Evolutionary conservation across 2,113 vertebrate species (phyloP), one percentile per base, ranked within the genome.

Genomic region (Thamnophis sirtalis): DNA sequence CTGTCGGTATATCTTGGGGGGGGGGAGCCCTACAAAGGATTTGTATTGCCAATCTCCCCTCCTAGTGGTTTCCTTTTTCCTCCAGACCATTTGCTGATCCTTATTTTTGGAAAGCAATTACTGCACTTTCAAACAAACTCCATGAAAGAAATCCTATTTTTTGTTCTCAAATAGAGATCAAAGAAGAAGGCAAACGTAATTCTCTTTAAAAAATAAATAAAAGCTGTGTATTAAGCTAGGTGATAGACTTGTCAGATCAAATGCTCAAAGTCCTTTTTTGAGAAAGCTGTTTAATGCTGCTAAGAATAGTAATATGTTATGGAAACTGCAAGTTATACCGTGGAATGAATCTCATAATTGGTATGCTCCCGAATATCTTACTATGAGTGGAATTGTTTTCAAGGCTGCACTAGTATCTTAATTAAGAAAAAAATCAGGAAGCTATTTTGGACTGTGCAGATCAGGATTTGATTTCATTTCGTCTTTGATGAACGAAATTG

Each of bases 71-170:
- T 97, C 94, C 91, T 95, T 95, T 95, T 94, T 95, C 96, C 96
- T 94, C 94, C 94, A 95, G 95, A 97, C 92, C 89, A 96, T 97
- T 96, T 96, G 55, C 84, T 96, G 0, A 92, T 91, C 93, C 87
- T 94, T 87, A 97, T 97, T 97, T 97, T 96, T 97, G 97, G 97
- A 97, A 95, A 96, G 97, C 3, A 95, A 97, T 96, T 98, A 96
- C 95, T 95, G 94, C 95, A 97, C 96, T 96, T 97, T 97, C 96
- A 98, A 97, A 97, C 96, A 96, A 97, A 97, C 96, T 96, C 95
- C 28, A 68, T 68, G 94, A 94, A 96, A 96, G 94, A 94, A 49
- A 91, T 87, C 22, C 53, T 33, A 48, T 26, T 68, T 33, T 56
- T 87, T n/a, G 1, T n/a, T n/a, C 48, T 96, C 96, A 95, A 96